These are phyloP conservation scores for Taenioides sp. DNA, from an alignment of 2,797 vertebrate genomes.

Conservation along the genomic window DNA sequence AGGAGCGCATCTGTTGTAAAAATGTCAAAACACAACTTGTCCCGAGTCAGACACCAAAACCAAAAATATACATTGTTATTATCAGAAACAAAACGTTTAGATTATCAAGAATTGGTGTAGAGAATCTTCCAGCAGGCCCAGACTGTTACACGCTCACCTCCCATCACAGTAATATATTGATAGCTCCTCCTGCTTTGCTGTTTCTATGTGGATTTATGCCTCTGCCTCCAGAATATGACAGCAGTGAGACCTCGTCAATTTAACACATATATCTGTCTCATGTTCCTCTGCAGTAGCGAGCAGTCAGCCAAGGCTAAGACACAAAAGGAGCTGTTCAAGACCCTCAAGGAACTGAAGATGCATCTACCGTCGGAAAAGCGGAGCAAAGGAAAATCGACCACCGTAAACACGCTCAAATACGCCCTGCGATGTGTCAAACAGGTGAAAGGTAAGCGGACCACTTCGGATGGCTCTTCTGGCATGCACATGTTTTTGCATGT, in stretches of 20 bases:
- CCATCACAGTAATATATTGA: not conserved
- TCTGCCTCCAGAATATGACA: conserved; percentile 4
- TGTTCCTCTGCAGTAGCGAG: conserved; percentile 80
- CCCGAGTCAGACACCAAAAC: too few species aligned
- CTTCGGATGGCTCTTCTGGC: not conserved
- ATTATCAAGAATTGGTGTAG: too few species aligned
- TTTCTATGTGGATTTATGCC: conserved; percentile 12
- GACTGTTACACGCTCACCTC: too few species aligned
- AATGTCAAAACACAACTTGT: too few species aligned
- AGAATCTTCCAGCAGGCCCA: too few species aligned
- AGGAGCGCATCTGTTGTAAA: too few species aligned
- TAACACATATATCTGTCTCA: conserved; percentile 52
- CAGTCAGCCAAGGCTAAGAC: conserved; percentile 90
- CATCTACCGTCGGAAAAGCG: conserved; percentile 87
- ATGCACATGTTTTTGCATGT: not conserved
- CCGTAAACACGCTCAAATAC: conserved; percentile 86
- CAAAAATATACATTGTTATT: too few species aligned
- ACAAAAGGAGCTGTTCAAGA: conserved; percentile 90
- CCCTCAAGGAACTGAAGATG: conserved; percentile 88
- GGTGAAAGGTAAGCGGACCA: conserved; percentile 85
- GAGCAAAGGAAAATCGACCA: conserved; percentile 85
- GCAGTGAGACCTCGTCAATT: conserved; percentile 28
- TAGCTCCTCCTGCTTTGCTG: not conserved
- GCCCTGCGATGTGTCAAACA: conserved; percentile 93
- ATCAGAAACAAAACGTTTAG: too few species aligned